These are phyloP conservation scores for Caenorhabditis latens DNA, from an alignment of 1,140 invertebrate genomes.

Conservation along the genomic window DNA sequence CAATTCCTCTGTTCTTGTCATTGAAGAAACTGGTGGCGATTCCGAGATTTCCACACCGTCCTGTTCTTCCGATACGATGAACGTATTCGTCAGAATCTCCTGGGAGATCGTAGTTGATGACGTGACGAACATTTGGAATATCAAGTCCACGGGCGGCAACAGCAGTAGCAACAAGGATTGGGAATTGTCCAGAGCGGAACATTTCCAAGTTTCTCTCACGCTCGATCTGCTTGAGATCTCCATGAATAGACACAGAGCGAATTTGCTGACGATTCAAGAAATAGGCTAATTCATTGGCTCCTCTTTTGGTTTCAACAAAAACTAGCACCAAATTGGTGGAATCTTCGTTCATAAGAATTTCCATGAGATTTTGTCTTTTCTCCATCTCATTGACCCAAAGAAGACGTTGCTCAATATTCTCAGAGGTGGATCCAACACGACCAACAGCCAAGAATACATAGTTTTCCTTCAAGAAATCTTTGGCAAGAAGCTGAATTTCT, in stretches of 20 bases:
- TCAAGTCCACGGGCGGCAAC: conserved; percentile 95
- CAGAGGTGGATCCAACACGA: conserved; percentile 97
- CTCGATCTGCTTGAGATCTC: conserved; percentile 93
- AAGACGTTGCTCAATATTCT: conserved; percentile 98
- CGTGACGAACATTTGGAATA: conserved; percentile 94
- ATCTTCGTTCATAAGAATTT: conserved; percentile 83
- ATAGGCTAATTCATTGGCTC: conserved; percentile 93
- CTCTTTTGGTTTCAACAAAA: conserved; percentile 99
- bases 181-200: conserved; percentile 77
- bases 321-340: conserved; percentile 86
- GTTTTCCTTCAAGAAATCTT: conserved; percentile 92
- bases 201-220: conserved; percentile 78
- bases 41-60: conserved; percentile 79
- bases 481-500: conserved; percentile 91
- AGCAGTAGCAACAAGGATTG: conserved; percentile 96
- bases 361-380: conserved; percentile 93
- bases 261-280: conserved; percentile 83
- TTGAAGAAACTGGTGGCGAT: conserved; percentile 97
- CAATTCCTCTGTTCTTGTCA: conserved; percentile 95
- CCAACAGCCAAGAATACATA: conserved; percentile 99
- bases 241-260: conserved; percentile 94
- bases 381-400: conserved; percentile 80
- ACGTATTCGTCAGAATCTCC: conserved; percentile 94
- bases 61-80: conserved; percentile 95
- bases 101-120: conserved; percentile 95